Evolutionary conservation across 2,797 vertebrate genomes (phyloP), one percentile per base, ranked within the genome.

Genomic region (Brachymystax lenok): DNA sequence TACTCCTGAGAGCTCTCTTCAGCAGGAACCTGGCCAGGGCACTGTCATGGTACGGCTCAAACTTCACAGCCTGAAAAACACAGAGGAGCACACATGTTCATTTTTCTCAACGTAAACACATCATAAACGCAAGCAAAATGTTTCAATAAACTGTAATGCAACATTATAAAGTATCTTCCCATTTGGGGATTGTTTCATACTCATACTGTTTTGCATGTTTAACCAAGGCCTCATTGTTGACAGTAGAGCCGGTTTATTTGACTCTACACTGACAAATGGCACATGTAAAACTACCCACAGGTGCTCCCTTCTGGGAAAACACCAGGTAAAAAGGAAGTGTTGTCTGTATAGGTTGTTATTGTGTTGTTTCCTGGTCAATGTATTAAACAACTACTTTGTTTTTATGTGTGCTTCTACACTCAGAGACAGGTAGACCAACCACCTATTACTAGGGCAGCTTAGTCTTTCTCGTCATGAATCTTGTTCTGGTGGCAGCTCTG

Each of bases 1-100:
- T 99, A 89, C 98, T 99, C 98, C 95, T 95, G 78, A 99, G 94
- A 59, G 96, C 97, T 79, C 96, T 95, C 88, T 97, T 98, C 72
- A 99, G 94, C 75, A 99, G 94, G 88, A 99, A 99, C 86, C 98
- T 93, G 84, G 97, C 97, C 74, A 99, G 94, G 6, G 97, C 96
- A 0, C 98, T 98, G 94, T 99, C 98, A 73, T 99, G 98, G 84
- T 99, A 99, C 0, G 98, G 98, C 88, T 99, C 98, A 90, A 99
- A 99, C 87, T 99, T 99, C 75, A 99, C 97, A 46, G 98, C 98
- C 98, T 99, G 79, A 19, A 75, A 17, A 85, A 30, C 14, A 67
- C 28, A 67, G 24, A 33, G 3, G 66, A 33, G 16, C 5, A 33
- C 28, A 8, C 19, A 59, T 24, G 12, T 27, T 3, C 3, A n/a